Evolutionary conservation across 2,797 vertebrate species (phyloP).

Genomic region (Pitangus sulphuratus): DNA sequence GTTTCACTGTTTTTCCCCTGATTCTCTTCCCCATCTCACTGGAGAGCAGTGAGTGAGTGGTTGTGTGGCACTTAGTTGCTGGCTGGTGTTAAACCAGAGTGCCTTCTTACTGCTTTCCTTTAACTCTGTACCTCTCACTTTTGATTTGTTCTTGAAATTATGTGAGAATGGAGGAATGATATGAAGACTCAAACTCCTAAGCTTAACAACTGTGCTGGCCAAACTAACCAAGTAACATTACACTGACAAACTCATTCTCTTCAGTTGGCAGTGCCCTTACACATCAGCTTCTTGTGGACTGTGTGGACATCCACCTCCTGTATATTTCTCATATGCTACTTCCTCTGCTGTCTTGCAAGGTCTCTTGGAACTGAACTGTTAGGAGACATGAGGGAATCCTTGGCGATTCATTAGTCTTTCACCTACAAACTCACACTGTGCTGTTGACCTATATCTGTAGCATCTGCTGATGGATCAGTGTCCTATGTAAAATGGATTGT

Average conservation of each 20-base stretch:
- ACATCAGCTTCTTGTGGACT: background rate
- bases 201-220: background rate
- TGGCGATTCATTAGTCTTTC: background rate
- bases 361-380: background rate
- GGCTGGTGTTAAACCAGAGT: background rate
- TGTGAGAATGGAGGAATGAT: background rate
- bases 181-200: background rate
- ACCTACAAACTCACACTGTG: background rate
- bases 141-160: background rate
- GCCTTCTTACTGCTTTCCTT: background rate
- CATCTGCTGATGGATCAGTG: background rate
- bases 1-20: fast-evolving
- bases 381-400: background rate
- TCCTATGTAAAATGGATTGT: background rate
- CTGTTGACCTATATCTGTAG: background rate
- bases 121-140: background rate
- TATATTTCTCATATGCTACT: background rate
- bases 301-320: background rate
- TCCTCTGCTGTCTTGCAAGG: background rate
- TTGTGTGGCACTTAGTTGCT: background rate
- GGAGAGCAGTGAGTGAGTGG: background rate
- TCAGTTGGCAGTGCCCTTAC: background rate
- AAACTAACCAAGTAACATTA: background rate
- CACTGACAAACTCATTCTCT: background rate
- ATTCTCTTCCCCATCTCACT: background rate